phyloP scores from a whole-genome alignment of 2,888 invertebrate genomes.

The Harmothoe impar region DNA sequence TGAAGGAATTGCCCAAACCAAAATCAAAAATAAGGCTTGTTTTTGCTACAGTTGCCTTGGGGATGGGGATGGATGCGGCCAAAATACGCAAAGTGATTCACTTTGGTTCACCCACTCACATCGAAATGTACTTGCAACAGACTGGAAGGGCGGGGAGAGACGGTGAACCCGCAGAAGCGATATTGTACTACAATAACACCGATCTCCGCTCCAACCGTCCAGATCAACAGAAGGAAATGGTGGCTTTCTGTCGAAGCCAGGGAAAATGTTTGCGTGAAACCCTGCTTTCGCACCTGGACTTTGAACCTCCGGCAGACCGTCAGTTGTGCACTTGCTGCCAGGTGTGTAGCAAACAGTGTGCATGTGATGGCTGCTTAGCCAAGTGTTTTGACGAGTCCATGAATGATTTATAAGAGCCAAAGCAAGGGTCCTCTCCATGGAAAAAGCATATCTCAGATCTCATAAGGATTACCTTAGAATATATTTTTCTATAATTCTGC shows the following conservation, averaged over 20 bases:
- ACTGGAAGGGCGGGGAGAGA: slow-evolving; percentile 52
- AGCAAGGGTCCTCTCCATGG: no score
- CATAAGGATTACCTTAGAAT: no score
- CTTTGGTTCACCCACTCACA: not conserved
- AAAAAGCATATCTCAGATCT: no score
- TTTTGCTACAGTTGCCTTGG: slow-evolving; percentile 27
- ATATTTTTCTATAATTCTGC: no score
- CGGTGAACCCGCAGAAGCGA: slow-evolving; percentile 9
- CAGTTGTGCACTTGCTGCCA: not conserved
- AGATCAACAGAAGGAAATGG: not conserved
- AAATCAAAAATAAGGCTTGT: slow-evolving; percentile 2
- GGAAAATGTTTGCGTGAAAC: not conserved
- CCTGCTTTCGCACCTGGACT: not conserved
- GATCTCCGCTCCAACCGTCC: slow-evolving; percentile 31
- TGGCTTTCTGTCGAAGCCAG: not conserved
- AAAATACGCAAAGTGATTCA: slow-evolving; percentile 37
- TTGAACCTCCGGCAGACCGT: not conserved
- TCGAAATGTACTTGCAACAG: slow-evolving; percentile 55
- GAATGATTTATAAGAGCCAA: no score
- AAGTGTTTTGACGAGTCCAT: no score
- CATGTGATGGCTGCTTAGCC: no score
- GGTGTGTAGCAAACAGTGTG: not conserved
- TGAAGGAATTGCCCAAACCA: not conserved
- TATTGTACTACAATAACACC: slow-evolving; percentile 49
- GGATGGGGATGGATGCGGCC: slow-evolving; percentile 58